A percentile compares a stretch with the other conserved stretches of the same genome.
Evolutionary conservation across 2,113 vertebrate genomes (phyloP).

Genomic region (Oreotragus oreotragus): DNA sequence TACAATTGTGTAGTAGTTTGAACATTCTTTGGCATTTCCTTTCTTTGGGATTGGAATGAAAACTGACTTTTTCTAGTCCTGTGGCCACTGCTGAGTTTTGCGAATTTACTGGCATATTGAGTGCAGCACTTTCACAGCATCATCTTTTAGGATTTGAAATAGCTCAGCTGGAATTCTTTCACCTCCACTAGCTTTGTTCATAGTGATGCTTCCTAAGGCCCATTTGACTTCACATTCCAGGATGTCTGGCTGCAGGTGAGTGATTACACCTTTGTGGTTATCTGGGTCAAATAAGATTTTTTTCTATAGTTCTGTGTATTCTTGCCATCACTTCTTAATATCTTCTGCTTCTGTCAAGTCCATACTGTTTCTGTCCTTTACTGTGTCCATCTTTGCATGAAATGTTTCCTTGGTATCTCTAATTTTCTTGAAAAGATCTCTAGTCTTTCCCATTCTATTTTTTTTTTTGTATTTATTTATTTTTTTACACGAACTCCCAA

Average conservation of each 20-base stretch:
- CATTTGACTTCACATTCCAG: not conserved
- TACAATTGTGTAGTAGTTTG: not conserved
- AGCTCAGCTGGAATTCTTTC: not conserved
- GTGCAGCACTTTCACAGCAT: not conserved
- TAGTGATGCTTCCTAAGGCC: not conserved
- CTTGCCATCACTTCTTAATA: not conserved
- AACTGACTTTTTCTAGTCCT: not conserved
- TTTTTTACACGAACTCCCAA: no score
- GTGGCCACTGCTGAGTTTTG: not conserved
- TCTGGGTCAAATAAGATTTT: not conserved
- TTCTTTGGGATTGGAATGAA: not conserved
- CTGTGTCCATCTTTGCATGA: not conserved
- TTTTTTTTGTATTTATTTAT: no score
- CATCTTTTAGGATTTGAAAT: not conserved
- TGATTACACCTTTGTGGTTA: not conserved
- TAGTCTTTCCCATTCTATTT: not conserved
- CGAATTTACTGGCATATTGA: not conserved
- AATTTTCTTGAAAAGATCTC: not conserved
- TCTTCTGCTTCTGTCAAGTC: not conserved
- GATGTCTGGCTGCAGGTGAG: not conserved
- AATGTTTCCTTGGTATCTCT: not conserved
- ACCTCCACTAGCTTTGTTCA: not conserved
- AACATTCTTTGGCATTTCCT: not conserved
- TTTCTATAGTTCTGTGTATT: not conserved
- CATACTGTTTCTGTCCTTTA: not conserved